These are phyloP conservation scores for Neomorphus geoffroyi DNA, from an alignment of 2,797 vertebrate species.

Conservation along the genomic window DNA sequence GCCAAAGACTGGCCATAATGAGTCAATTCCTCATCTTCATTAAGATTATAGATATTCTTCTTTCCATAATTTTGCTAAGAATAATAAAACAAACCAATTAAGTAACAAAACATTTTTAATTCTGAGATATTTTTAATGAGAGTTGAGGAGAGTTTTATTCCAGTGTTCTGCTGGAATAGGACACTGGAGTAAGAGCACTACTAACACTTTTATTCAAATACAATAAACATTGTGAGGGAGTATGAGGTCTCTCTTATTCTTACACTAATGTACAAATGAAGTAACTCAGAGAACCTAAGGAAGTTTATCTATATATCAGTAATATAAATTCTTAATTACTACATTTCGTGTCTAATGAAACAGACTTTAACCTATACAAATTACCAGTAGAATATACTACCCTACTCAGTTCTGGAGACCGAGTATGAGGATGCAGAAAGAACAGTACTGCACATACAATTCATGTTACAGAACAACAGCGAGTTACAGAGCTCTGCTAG, in stretches of 20 bases:
- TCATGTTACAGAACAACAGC: background rate
- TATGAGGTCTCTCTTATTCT: background rate
- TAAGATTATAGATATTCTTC: slow-evolving; percentile 91
- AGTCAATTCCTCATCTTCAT: slow-evolving; percentile 95
- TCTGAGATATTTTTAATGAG: background rate
- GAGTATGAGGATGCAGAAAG: background rate
- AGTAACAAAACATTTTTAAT: background rate
- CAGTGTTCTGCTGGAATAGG: background rate
- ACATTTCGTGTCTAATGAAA: background rate
- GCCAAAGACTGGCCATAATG: slow-evolving; percentile 95
- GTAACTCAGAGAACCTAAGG: background rate
- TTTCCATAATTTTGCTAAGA: slow-evolving; percentile 85
- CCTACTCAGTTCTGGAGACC: background rate
- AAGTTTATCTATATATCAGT: background rate
- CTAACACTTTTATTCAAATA: background rate
- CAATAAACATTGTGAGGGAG: background rate
- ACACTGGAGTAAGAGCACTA: background rate
- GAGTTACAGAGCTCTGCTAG: background rate
- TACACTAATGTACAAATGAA: background rate
- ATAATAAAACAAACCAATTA: background rate
- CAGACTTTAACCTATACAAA: background rate
- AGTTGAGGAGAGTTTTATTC: background rate
- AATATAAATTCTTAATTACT: background rate
- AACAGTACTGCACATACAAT: background rate
- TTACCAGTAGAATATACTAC: background rate